A percentile compares a stretch with the other conserved stretches of the same genome.
Conservation (phyloP, 2,888 invertebrate species). For the Lapara coniferarum region DNA sequence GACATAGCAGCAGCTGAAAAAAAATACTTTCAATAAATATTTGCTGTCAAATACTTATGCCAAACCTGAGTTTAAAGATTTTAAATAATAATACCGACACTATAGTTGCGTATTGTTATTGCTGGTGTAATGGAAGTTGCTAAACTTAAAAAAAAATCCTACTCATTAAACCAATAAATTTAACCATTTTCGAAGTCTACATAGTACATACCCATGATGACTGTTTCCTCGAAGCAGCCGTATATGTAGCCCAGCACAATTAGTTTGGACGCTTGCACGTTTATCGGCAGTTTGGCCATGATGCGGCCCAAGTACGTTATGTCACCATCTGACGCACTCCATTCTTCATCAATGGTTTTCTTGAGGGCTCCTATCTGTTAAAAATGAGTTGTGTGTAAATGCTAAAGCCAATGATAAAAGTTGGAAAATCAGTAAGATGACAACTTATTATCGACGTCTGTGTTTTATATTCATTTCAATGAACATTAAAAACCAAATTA, state of each 20-base stretch:
- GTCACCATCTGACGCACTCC: constrained; percentile 89
- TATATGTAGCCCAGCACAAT: constrained; percentile 94
- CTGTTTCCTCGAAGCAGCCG: constrained; percentile 91
- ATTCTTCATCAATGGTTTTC: constrained; percentile 80
- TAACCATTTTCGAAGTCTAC: not conserved
- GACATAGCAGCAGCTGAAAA: constrained; percentile 92
- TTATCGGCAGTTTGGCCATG: constrained; percentile 92
- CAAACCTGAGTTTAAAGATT: too few relatives aligned
- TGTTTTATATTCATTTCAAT: too few relatives aligned
- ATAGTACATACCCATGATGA: constrained; percentile 87
- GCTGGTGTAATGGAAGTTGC: too few relatives aligned
- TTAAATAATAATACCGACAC: too few relatives aligned
- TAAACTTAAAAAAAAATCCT: too few relatives aligned
- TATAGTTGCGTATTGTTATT: too few relatives aligned
- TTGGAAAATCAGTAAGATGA: too few relatives aligned
- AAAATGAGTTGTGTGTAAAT: not conserved
- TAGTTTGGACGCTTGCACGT: constrained; percentile 91
- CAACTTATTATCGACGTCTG: too few relatives aligned
- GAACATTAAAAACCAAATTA: too few relatives aligned
- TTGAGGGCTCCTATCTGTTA: constrained; percentile 90
- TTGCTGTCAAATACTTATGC: not conserved
- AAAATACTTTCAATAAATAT: constrained; percentile 36
- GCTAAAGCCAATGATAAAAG: too few relatives aligned
- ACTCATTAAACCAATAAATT: too few relatives aligned
- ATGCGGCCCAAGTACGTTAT: constrained; percentile 93